Base-by-base conservation (phyloP, 1,140 invertebrate genomes). In the Chymomyza costata region DNA sequence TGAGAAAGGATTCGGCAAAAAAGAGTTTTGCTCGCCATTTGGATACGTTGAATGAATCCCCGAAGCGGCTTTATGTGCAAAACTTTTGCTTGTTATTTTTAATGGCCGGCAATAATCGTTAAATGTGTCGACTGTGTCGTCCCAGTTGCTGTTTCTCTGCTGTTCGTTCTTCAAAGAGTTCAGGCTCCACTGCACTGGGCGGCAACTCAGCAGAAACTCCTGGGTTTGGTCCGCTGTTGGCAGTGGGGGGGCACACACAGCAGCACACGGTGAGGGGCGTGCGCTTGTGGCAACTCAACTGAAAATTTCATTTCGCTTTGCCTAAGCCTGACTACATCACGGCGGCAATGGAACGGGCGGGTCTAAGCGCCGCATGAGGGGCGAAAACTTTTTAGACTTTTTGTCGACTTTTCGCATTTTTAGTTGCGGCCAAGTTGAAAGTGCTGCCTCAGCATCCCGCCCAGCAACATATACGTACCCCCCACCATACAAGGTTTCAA, bases 1-100 rank as follows among this genome's bases (percentile, higher is more conserved):
- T 70, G 74, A 51, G 59, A 80, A 80, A 81, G 73, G 73, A 81
- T 80, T 80, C 73, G 56, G 74, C 50, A 35, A 53, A 65, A 6
- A 34, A 57, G 73, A 80, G 66, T 62, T 80, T 80, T 52, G 67
- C 66, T 54, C 71, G 71, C 71, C 57, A 55, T 70, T n/a, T 66
- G 57, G 61, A 60, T 56, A 61, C 62, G 58, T 40, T 58, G 74
- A 68, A 80, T 81, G 73, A 81, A 80, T 80, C 74, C 73, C 73
- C 74, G 68, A 81, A 80, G 73, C 73, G 73, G 68, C 64, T 81
- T 80, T 80, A 80, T 80, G 74, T 64, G 73, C 68, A 81, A 80
- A 80, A 80, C 59, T 80, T 80, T 80, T 81, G 73, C 73, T 80
- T 80, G 73, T 80, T 80, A 80, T 73, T 80, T 80, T 80, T 80